phyloP scores from a whole-genome alignment of 2,888 invertebrate genomes.

The Aradus depressus region DNA sequence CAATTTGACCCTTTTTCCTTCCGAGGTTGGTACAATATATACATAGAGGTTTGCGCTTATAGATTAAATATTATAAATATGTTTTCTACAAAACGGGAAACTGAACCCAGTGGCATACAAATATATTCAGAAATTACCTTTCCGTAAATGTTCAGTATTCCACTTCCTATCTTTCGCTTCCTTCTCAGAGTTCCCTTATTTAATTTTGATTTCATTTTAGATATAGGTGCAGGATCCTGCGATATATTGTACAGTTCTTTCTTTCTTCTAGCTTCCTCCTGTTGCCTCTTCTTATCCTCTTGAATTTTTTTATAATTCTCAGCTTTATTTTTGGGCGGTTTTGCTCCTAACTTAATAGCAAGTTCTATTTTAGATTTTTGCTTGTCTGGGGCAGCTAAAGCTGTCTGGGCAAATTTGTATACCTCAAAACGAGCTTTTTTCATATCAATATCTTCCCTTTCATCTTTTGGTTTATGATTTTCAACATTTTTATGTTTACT shows the following conservation, averaged over 20 bases:
- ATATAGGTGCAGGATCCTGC: constrained; percentile 7
- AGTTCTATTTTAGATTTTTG: constrained; percentile 66
- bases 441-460: constrained; percentile 50
- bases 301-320: constrained; percentile 23
- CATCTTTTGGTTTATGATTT: constrained; percentile 20
- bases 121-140: no score
- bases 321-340: constrained; percentile 21
- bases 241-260: constrained; percentile 14
- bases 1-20: no score
- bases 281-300: constrained; percentile 7
- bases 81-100: no score
- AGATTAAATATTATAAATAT: no score
- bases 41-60: no score
- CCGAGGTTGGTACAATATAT: no score
- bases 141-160: constrained; percentile 23
- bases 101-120: no score
- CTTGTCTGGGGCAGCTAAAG: constrained; percentile 57
- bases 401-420: constrained; percentile 70
- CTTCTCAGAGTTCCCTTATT: constrained; percentile 19
- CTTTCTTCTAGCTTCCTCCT: constrained; percentile 16
- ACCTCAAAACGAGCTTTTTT: constrained; percentile 69
- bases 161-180: constrained; percentile 19
- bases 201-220: constrained; percentile 12
- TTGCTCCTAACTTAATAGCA: constrained; percentile 56
- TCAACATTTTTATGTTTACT: neutral